Evolutionary conservation across 2,888 invertebrate species (phyloP), one percentile per base, ranked within the genome.

Genomic region (Oxyteleia sp.): DNA sequence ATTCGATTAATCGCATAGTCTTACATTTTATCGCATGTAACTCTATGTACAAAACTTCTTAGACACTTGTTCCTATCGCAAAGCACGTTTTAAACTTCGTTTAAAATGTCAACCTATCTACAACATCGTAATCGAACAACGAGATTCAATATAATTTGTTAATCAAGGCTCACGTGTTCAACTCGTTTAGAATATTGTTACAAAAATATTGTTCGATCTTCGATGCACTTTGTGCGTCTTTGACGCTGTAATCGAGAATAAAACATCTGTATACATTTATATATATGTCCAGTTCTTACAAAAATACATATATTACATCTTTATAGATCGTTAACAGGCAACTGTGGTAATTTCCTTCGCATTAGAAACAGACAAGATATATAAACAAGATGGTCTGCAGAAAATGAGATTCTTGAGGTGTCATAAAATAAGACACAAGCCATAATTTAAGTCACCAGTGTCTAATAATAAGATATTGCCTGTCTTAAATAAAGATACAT

Each of bases 271-370:
- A 61, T 63, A 69, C 69, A 69, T 26, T 49, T 69, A 63, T 78
- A 26, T 26, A 26, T 26, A 26, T 26, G 41, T 71, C 79, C 47
- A 79, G 63, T 69, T 79, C 63, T 64, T 79, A 53, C 16, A 57
- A 69, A 69, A 69, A 69, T 57, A 71, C 71, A 69, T 69, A 69
- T 69, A 69, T 57, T 45, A 69, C 69, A 69, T 45, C 38, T 71
- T 49, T 59, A n/a, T 59, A 49, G 47, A 59, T 49, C 29, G 63
- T 16, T 63, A 29, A 51, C 61, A 71, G 69, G 78, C 63, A 80
- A 66, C 71, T 64, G 32, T 23, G 59, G 57, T 72, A 61, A 57
- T 57, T 41, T 57, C 26, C 26, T 45, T 51, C 4, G 8, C 4
- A 26, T 20, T 53, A 15, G 5, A 38, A 18, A 49, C 7, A 53